Evolutionary conservation across 2,888 invertebrate genomes (phyloP), one percentile per base, ranked within the genome.

Genomic region (Epinotia nisella): DNA sequence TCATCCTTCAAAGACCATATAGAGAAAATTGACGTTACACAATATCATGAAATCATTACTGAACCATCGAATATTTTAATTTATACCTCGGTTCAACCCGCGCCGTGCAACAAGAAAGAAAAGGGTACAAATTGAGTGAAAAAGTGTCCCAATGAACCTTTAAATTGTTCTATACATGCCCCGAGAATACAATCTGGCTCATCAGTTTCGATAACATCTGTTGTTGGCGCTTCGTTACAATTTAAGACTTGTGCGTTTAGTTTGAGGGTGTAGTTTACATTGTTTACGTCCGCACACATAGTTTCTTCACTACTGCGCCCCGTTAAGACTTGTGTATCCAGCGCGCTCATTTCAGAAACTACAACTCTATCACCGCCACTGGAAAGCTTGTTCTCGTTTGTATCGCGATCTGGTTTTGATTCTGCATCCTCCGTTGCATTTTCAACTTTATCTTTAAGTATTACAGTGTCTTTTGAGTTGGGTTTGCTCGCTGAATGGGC

Each of bases 301-400:
- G 78, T 84, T 79, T 82, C 82, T 84, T 88, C 83, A 82, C 82
- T 75, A 81, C 83, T 81, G 79, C 79, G 76, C 82, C 82, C 80
- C 80, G 81, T 82, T 85, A 80, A 82, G 85, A 87, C 81, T 82
- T 83, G 82, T 86, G 86, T 85, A 83, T 82, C 84, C 83, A 78
- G 78, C 81, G 78, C 81, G 83, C 80, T 84, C 82, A 82, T 79
- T 85, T 85, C 83, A 81, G 87, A 81, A 88, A 87, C 85, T 85
- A 90, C 89, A 90, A 90, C 90, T 90, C 87, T 90, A 87, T 91
- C 88, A 84, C 86, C 79, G 85, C 82, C 85, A 81, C 85, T 84
- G 86, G 89, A 88, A 88, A 90, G 88, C 82, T 85, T 85, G 84
- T 87, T 89, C 85, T 90, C 78, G 84, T 79, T 75, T 87, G 87